Evolutionary conservation across 2,113 vertebrate genomes (phyloP), one percentile per base, ranked within the genome.

Genomic region (Sigmodon hispidus): DNA sequence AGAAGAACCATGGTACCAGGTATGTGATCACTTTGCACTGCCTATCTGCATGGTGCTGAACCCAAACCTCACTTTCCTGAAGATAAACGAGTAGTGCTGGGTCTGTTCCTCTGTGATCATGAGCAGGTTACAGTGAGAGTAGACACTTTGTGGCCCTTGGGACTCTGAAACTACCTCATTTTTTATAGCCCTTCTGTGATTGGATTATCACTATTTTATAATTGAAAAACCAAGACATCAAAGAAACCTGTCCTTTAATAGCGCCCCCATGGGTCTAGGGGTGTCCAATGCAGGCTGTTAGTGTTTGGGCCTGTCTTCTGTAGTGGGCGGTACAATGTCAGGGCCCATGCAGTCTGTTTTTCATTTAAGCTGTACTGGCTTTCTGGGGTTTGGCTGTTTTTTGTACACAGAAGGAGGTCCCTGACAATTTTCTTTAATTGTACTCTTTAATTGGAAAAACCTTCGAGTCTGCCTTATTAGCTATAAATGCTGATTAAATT

Each of bases 1-100:
- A 99, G 91, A 99, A 99, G 98, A 99, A 99, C 97, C 99, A 99
- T 0, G 99, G 99, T 19, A 99, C 99, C 29, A 99, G 99, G 99
- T 99, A 93, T 0, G 24, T n/a, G 21, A 26, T 40, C 17, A 57
- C 17, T 26, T 36, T 34, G 40, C 5, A 76, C 16, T 29, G 48
- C 63, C 16, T 36, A 2, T 22, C 36, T 88, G 40, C 3, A 4
- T 19, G 3, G 55, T 50, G 1, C 69, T 40, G 22, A 34, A 36
- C n/a, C 57, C 31, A 69, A 77, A 31, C 36, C 22, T 88, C 52
- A 10, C 1, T 1, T 94, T 21, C 29, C 50, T 26, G 0, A 19
- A 48, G 52, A n/a, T 1, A n/a, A 55, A 11, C 0, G 1, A 8
- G 24, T 40, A 24, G 6, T 31, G 21, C 55, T 63, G 40, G 43